Evolutionary conservation across 2,888 invertebrate species (phyloP).

Genomic region (Drosophila meridiana): DNA sequence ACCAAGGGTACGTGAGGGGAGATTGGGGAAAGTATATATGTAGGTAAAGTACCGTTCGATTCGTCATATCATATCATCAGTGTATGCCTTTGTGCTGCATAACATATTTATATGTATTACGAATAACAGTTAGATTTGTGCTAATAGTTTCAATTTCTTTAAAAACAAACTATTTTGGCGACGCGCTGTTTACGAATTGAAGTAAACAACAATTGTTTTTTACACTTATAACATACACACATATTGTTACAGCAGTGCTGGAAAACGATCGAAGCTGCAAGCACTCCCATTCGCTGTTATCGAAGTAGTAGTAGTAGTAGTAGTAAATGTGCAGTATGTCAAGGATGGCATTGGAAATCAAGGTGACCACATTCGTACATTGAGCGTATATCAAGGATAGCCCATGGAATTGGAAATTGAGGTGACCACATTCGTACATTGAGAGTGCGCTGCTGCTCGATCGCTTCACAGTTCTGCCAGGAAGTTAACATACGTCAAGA

Average conservation of each 20-base stretch:
- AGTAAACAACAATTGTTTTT: slow-evolving; percentile 44
- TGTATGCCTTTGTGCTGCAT: slow-evolving; percentile 24
- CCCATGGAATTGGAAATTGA: background rate
- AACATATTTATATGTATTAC: slow-evolving; percentile 20
- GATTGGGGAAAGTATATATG: slow-evolving; percentile 17
- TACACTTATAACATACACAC: slow-evolving; percentile 36
- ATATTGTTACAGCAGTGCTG: slow-evolving; percentile 28
- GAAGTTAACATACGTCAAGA: slow-evolving; percentile 28
- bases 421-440: slow-evolving; percentile 4
- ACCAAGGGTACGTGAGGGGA: slow-evolving; percentile 43
- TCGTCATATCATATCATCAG: slow-evolving; percentile 23
- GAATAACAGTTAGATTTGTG: slow-evolving; percentile 52
- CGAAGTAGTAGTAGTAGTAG: background rate
- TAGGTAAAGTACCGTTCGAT: slow-evolving; percentile 24
- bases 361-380: slow-evolving; percentile 5
- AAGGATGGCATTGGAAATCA: background rate
- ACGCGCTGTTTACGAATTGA: slow-evolving; percentile 47
- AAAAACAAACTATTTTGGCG: slow-evolving; percentile 60
- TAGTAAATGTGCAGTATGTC: background rate
- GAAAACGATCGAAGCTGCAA: slow-evolving; percentile 29
- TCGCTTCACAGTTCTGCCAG: slow-evolving; percentile 28
- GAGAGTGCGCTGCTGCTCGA: slow-evolving; percentile 13
- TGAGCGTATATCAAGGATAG: background rate
- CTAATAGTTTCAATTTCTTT: slow-evolving; percentile 49
- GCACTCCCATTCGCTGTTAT: background rate